These are phyloP conservation scores for Agrochola litura DNA, from an alignment of 2,888 invertebrate genomes.

Conservation along the genomic window DNA sequence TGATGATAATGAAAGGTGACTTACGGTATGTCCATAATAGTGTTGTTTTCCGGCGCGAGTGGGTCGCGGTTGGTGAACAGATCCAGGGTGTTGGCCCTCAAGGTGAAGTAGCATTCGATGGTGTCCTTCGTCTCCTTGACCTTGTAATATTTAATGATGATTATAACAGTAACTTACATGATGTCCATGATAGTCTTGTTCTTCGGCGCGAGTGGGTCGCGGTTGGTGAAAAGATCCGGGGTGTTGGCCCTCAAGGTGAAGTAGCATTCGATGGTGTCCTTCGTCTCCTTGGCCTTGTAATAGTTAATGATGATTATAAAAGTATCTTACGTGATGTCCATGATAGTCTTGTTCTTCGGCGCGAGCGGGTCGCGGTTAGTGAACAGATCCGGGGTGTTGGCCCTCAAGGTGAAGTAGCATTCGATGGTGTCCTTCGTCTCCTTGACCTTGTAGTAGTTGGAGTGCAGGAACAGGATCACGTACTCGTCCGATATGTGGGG, in stretches of 20 bases:
- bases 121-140: conserved; percentile 86
- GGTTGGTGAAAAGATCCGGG: conserved; percentile 91
- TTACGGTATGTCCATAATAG: conserved; percentile 85
- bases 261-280: conserved; percentile 87
- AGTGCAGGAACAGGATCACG: conserved; percentile 92
- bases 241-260: conserved; percentile 90
- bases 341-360: conserved; percentile 88
- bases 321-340: conserved; percentile 91
- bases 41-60: conserved; percentile 84
- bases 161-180: conserved; percentile 87
- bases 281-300: conserved; percentile 86
- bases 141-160: neutral
- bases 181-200: conserved; percentile 90
- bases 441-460: conserved; percentile 88
- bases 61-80: conserved; percentile 91
- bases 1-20: too few relatives aligned
- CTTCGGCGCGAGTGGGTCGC: conserved; percentile 84
- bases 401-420: conserved; percentile 90
- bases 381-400: conserved; percentile 91
- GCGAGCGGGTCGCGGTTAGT: conserved; percentile 89
- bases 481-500: conserved; percentile 92
- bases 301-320: conserved; percentile 72
- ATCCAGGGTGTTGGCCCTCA: conserved; percentile 90
- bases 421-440: conserved; percentile 88
- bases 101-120: conserved; percentile 87